Base-by-base conservation (phyloP, 2,888 invertebrate species). In the Pocota personata region DNA sequence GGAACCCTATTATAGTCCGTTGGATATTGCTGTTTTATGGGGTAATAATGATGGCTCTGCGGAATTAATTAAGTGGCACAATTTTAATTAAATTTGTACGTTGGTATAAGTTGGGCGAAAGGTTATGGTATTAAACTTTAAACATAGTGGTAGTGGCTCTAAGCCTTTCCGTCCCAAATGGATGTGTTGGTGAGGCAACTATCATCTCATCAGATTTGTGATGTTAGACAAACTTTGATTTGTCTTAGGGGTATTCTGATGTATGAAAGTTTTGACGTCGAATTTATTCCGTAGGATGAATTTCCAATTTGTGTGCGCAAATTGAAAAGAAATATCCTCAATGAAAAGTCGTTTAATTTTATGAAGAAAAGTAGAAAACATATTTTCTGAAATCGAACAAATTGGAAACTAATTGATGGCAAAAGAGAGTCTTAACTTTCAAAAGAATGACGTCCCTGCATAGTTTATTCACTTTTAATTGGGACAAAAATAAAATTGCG, bases 61-160 rank as follows among this genome's bases (percentile, higher is more conserved):
- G 69, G 73, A 84, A 79, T 84, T 84, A 84, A 84, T 84, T 79
- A 84, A 84, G 83, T 84, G 79, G 73, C 73, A 79, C 79, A 73
- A 75, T 84, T 84, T 84, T 84, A 84, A 84, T 84, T 84, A 84
- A 84, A 79, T 69, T 84, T 79, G 69, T 75, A 55, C 57, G 40
- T 12, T 14, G 27, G 48, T 57, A 37, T 40, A 55, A 52, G 73
- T 55, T 69, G 60, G 43, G 60, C 72, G 58, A 62, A 78, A 67
- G 48, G 67, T 72, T 82, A 66, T 77, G 58, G 43, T 7, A 19
- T 52, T 40, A 52, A 64, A 50, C 58, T 82, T 71, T 55, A 82
- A 76, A 40, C 35, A 78, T 35, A 78, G 55, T 57, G 27, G 30
- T 14, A 14, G 7, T 52, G 27, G 10, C 19, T 48, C 40, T 12